phyloP scores from a whole-genome alignment of 2,888 invertebrate genomes.

The Marronus borbonicus region DNA sequence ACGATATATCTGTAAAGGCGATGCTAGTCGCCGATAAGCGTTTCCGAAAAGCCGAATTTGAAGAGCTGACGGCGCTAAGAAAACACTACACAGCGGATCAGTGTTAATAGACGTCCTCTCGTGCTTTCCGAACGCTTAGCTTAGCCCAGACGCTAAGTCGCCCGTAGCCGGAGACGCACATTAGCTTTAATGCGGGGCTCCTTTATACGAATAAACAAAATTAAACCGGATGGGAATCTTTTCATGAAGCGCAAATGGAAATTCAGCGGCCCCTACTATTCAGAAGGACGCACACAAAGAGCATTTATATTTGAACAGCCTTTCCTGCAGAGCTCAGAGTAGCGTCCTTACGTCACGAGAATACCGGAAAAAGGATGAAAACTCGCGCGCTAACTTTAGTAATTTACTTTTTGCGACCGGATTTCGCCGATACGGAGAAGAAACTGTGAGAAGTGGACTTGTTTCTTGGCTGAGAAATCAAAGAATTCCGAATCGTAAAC shows the following conservation, averaged over 20 bases:
- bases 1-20: not conserved
- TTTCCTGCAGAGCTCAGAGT: not conserved
- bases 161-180: slow-evolving; percentile 37
- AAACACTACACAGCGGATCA: slow-evolving; percentile 49
- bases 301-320: slow-evolving; percentile 39
- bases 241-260: slow-evolving; percentile 48
- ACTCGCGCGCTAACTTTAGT: slow-evolving; percentile 17
- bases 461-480: slow-evolving; percentile 18
- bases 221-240: slow-evolving; percentile 50
- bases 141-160: slow-evolving; percentile 36
- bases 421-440: not conserved
- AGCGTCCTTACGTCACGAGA: not conserved
- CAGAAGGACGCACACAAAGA: not conserved
- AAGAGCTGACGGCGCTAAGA: slow-evolving; percentile 38
- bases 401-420: slow-evolving; percentile 29
- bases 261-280: slow-evolving; percentile 3
- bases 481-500: not conserved
- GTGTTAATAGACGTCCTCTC: slow-evolving; percentile 49
- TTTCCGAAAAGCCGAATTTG: slow-evolving; percentile 47
- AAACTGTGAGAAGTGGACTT: not conserved
- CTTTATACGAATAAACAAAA: slow-evolving; percentile 48
- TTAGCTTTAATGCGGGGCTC: slow-evolving; percentile 45
- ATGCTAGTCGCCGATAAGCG: slow-evolving; percentile 10
- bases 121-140: slow-evolving; percentile 44
- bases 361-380: not conserved